phyloP scores from a whole-genome alignment of 2,888 invertebrate genomes.

The Diadromus collaris region DNA sequence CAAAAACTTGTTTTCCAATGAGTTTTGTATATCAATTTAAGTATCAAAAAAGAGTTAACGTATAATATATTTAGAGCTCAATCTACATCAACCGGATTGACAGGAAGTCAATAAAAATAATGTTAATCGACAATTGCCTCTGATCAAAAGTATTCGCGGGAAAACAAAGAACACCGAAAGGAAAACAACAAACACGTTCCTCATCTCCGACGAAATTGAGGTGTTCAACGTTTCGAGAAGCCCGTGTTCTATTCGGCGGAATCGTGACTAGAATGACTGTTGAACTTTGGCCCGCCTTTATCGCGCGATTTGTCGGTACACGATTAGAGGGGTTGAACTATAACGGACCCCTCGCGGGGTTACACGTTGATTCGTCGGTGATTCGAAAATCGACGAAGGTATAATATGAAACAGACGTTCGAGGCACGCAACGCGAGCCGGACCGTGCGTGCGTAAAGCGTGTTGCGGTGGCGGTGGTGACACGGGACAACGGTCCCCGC shows the following conservation, averaged over 20 bases:
- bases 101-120: too few species aligned
- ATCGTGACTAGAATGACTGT: slow-evolving; percentile 15
- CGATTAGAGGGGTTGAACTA: slow-evolving; percentile 21
- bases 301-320: slow-evolving; percentile 25
- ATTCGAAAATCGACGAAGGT: slow-evolving; percentile 55
- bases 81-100: too few species aligned
- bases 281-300: slow-evolving; percentile 26
- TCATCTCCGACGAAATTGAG: not conserved
- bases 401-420: slow-evolving; percentile 46
- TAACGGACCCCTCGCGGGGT: not conserved
- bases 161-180: not conserved
- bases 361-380: slow-evolving; percentile 45
- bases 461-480: slow-evolving; percentile 56
- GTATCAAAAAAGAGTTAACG: too few species aligned
- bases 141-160: not conserved
- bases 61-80: too few species aligned
- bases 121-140: too few species aligned
- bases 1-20: too few species aligned
- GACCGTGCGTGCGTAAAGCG: slow-evolving; percentile 48
- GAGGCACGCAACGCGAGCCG: slow-evolving; percentile 19
- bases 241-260: not conserved
- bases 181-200: not conserved
- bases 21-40: too few species aligned
- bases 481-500: slow-evolving; percentile 46
- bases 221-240: slow-evolving; percentile 16